Base-by-base conservation (phyloP, 2,888 invertebrate species). In the Rhagium mordax region DNA sequence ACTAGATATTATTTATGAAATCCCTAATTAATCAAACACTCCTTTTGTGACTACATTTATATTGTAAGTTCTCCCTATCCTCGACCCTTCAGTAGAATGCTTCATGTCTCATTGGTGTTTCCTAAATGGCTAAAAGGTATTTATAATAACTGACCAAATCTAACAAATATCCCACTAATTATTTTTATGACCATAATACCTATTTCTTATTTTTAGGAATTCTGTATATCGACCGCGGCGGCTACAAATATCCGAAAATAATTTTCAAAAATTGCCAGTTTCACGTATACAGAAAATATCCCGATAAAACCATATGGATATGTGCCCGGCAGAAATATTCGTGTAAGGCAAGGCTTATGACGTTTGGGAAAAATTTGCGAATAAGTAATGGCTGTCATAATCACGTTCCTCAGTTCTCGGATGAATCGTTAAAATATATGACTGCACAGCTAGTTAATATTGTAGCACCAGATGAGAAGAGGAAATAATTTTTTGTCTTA, bases 281-380 rank as follows among this genome's bases (percentile, higher is more conserved):
- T 69, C 62, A 75, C 0, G 77, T 81, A 13, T 76, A 82, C 62
- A 79, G 76, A 48, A 78, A 77, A 61, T 70, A 70, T 21, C 20
- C 71, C 49, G 71, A 73, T 13, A 81, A 78, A 64, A 83, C 82
- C 0, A 74, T 81, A 61, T 85, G 85, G 84, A 62, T 70, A 59
- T 75, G 75, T 27, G 67, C 60, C 48, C 15, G 41, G 15, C 47
- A 65, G 0, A 75, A 66, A 59, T 41, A 24, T 15, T 16, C 29
- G n/a, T 74, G 71, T 49, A 72, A 48, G 70, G 69, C 60, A n/a
- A 65, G 69, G 33, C 20, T 70, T 5, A 73, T 66, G 47, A 70
- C 65, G 33, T 51, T 33, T 24, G 70, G 70, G 2, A 60, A 72
- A 41, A 67, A 59, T 47, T 51, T 72, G 29, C 55, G 61, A 62